These are phyloP conservation scores for Chrysogorgia sp. DNA, from an alignment of 92 coral and sea anemone genomes.

Conservation along the genomic window DNA sequence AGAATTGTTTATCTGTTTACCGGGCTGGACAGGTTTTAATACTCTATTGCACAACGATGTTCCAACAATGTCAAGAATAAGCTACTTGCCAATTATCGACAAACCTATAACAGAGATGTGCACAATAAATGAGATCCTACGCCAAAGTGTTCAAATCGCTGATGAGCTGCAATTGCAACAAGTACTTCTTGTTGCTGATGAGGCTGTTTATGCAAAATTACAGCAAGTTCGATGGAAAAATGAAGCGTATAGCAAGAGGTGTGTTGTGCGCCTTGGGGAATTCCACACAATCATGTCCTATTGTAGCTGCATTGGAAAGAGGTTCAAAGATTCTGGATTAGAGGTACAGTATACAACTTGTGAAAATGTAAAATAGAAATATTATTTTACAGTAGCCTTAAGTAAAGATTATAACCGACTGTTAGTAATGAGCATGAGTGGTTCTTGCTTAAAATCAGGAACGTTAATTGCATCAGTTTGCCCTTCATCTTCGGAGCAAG, in stretches of 20 bases:
- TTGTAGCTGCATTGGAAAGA: conserved; percentile 37
- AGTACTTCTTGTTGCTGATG: conserved; percentile 36
- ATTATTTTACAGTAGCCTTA: conserved; percentile 9
- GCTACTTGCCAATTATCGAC: conserved; percentile 34
- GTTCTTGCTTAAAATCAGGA: conserved; percentile 26
- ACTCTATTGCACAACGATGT: conserved; percentile 32
- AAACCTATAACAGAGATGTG: conserved; percentile 31
- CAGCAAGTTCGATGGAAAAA: conserved; percentile 41
- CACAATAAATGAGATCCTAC: conserved; percentile 32
- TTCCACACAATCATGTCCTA: conserved; percentile 41
- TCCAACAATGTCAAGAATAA: conserved; percentile 33
- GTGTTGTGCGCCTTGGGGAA: conserved; percentile 37
- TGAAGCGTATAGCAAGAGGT: conserved; percentile 8
- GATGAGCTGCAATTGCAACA: conserved; percentile 17
- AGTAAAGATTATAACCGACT: not conserved
- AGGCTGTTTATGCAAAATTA: conserved; percentile 39
- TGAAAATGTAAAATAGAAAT: conserved; percentile 16
- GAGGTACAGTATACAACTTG: conserved; percentile 15
- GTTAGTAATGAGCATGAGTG: conserved; percentile 10
- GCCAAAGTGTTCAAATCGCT: conserved; percentile 27
- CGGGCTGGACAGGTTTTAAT: conserved; percentile 41
- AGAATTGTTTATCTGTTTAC: not conserved
- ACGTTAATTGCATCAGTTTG: conserved; percentile 23
- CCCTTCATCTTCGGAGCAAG: conserved; percentile 24
- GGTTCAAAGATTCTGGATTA: conserved; percentile 33